These are phyloP conservation scores for Axinella damicornis DNA, from an alignment of 37 sponge, comb jelly and placozoan species.

Conservation along the genomic window DNA sequence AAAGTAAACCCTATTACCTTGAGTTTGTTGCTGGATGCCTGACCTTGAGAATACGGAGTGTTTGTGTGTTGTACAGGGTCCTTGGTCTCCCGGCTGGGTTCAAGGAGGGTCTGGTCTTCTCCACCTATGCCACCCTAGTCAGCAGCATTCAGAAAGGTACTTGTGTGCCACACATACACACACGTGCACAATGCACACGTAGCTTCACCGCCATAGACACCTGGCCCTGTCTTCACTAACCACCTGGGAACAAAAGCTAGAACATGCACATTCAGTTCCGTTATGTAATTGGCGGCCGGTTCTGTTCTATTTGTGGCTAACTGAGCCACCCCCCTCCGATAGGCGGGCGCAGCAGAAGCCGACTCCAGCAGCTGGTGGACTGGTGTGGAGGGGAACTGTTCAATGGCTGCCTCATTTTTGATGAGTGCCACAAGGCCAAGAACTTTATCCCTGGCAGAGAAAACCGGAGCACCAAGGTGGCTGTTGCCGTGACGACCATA, in stretches of 20 bases:
- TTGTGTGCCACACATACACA: too few relatives aligned
- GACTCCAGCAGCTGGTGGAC: conserved; percentile 58
- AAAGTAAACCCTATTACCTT: too few relatives aligned
- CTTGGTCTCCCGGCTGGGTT: conserved; percentile 65
- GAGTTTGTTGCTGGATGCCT: too few relatives aligned
- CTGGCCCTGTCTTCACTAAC: too few relatives aligned
- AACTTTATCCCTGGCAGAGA: conserved; percentile 66
- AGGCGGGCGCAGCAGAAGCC: conserved; percentile 27
- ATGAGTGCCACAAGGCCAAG: conserved; percentile 78
- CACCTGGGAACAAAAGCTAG: too few relatives aligned
- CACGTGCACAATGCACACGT: too few relatives aligned
- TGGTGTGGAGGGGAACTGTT: conserved; percentile 71
- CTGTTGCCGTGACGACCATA: conserved; percentile 57
- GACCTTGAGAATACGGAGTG: too few relatives aligned
- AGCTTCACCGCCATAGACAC: too few relatives aligned
- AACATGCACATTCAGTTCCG: too few relatives aligned
- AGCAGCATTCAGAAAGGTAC: conserved; percentile 46
- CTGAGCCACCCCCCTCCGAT: too few relatives aligned
- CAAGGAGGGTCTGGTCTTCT: conserved; percentile 71
- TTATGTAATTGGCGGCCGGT: too few relatives aligned
- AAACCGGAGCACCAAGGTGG: conserved; percentile 61
- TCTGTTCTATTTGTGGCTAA: too few relatives aligned
- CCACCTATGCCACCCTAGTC: conserved; percentile 70
- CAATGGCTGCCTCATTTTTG: conserved; percentile 70
- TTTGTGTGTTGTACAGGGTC: conserved; percentile 20